Percentiles rank a stretch among this genome's conserved stretches.
phyloP scores from a whole-genome alignment of 2,113 vertebrate genomes.

The Atherinomorus stipes region DNA sequence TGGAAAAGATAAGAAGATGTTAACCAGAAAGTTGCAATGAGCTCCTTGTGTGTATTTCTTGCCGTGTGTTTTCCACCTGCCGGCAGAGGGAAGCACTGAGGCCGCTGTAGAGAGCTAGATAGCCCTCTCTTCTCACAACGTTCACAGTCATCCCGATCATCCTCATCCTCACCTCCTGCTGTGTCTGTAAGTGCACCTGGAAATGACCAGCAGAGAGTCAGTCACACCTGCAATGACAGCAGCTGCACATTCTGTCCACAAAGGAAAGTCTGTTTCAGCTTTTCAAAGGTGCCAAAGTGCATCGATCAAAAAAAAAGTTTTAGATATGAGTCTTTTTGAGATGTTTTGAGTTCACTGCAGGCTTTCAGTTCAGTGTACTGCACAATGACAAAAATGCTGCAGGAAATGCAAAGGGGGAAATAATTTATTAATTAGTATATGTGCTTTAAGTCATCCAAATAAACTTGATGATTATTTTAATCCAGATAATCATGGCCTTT shows the following conservation, averaged over 20 bases:
- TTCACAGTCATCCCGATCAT: constrained; percentile 23
- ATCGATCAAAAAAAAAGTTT: not conserved
- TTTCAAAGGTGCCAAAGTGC: no score
- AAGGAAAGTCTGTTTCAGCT: not conserved
- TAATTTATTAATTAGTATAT: no score
- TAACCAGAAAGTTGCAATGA: not conserved
- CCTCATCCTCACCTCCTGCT: constrained; percentile 29
- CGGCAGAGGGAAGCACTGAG: constrained; percentile 27
- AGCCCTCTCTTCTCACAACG: constrained; percentile 34
- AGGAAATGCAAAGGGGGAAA: constrained; percentile 4
- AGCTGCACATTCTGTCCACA: not conserved
- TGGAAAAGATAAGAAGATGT: not conserved
- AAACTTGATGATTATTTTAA: no score
- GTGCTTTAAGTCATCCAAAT: no score
- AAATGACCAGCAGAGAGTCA: not conserved
- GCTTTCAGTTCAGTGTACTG: not conserved
- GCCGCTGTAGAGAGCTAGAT: constrained; percentile 30
- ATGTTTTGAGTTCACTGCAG: not conserved
- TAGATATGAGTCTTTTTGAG: no score
- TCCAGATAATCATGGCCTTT: no score
- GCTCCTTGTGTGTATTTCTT: not conserved
- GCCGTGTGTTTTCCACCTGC: constrained; percentile 15
- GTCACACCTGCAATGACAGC: not conserved
- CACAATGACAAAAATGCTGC: not conserved
- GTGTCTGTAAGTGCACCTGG: constrained; percentile 44